Conservation (phyloP, 2,113 vertebrate genomes). For the Corydoras sp. region DNA sequence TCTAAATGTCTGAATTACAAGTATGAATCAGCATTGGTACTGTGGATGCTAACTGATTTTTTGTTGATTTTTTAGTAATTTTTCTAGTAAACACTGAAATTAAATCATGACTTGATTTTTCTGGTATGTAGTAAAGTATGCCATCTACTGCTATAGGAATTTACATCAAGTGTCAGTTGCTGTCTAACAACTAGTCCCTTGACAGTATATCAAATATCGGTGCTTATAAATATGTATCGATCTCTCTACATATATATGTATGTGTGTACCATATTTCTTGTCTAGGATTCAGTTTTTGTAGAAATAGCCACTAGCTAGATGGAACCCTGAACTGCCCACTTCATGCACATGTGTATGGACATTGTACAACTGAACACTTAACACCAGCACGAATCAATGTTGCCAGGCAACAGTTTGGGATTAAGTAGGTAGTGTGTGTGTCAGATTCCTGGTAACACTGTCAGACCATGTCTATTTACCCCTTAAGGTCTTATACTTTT, state of each 20-base stretch:
- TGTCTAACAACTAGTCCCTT: too few relatives aligned
- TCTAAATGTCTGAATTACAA: neutral
- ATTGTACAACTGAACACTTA: constrained; percentile 28
- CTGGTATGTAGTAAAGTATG: too few relatives aligned
- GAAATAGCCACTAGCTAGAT: constrained; percentile 12
- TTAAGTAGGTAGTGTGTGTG: constrained; percentile 15
- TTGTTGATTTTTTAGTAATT: too few relatives aligned
- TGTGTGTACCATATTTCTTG: neutral
- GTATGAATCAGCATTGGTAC: neutral
- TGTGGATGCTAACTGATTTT: too few relatives aligned
- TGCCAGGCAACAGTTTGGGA: constrained; percentile 41
- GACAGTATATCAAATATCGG: too few relatives aligned
- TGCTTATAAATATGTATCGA: too few relatives aligned
- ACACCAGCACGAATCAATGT: constrained; percentile 37
- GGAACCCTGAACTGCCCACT: constrained; percentile 12
- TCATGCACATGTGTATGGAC: constrained; percentile 26
- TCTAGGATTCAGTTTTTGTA: neutral
- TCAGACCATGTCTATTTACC: constrained; percentile 7
- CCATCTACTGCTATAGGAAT: too few relatives aligned
- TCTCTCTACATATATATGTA: too few relatives aligned
- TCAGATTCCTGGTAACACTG: constrained; percentile 12
- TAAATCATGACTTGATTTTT: too few relatives aligned
- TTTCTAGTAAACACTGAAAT: too few relatives aligned
- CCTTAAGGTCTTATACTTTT: neutral
- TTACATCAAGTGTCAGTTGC: too few relatives aligned